Evolutionary conservation across 2,797 vertebrate species (phyloP).

Genomic region (Bucorvus abyssinicus): DNA sequence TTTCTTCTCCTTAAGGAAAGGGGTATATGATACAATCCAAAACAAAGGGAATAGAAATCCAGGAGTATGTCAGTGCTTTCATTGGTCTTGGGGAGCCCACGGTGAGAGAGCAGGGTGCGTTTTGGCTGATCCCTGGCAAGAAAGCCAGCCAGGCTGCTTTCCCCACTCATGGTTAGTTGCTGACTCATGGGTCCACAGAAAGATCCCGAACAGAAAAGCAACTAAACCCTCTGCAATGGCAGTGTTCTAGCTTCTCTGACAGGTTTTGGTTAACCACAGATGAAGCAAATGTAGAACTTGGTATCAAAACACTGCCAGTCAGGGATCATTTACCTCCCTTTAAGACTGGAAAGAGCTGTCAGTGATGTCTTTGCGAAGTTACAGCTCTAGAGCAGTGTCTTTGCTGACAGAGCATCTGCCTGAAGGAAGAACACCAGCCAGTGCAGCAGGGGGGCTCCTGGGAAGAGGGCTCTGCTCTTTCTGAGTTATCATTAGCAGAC

Average conservation of each 20-base stretch:
- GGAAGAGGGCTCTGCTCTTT: not conserved
- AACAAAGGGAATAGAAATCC: not conserved
- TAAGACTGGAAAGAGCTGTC: not conserved
- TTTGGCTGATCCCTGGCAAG: not conserved
- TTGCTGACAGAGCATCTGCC: rapidly evolving
- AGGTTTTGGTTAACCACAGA: not conserved
- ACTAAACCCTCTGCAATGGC: not conserved
- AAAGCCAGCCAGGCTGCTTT: not conserved
- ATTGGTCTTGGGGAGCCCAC: rapidly evolving
- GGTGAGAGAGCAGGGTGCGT: not conserved
- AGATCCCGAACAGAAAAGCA: not conserved
- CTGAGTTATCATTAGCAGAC: not conserved
- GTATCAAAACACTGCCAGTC: not conserved
- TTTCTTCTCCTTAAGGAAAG: not conserved
- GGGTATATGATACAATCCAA: not conserved
- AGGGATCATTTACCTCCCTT: not conserved
- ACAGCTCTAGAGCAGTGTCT: not conserved
- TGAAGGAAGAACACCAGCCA: not conserved
- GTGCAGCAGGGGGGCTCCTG: rapidly evolving
- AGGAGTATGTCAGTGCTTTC: not conserved
- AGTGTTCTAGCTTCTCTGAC: not conserved
- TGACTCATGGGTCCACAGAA: not conserved
- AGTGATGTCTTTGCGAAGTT: not conserved
- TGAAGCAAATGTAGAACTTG: not conserved
- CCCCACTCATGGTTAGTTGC: rapidly evolving